Evolutionary conservation across 2,888 invertebrate species (phyloP).

Genomic region (Brassicogethes aeneus): DNA sequence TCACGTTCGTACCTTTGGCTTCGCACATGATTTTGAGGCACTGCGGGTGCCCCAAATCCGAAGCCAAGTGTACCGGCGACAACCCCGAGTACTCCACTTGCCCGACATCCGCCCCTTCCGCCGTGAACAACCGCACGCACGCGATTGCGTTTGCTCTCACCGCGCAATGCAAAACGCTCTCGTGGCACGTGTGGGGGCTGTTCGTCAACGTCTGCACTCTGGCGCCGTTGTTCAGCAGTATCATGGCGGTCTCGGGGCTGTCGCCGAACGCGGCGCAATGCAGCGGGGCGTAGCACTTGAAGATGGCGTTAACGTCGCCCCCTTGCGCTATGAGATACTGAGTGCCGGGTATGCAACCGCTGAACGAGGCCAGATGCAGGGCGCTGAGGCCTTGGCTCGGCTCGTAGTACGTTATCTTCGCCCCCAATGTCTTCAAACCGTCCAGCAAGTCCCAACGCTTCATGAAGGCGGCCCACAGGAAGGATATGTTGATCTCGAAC

Average conservation of each 20-base stretch:
- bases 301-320: constrained; percentile 58
- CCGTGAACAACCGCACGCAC: constrained; percentile 66
- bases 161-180: constrained; percentile 75
- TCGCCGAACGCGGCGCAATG: constrained; percentile 89
- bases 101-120: constrained; percentile 67
- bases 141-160: constrained; percentile 77
- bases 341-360: constrained; percentile 64
- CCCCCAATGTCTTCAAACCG: constrained; percentile 55
- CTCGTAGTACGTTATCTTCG: constrained; percentile 61
- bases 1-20: constrained; percentile 61
- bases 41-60: constrained; percentile 68
- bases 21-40: constrained; percentile 68
- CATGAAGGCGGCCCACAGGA: constrained; percentile 67
- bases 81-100: constrained; percentile 66
- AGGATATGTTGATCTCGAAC: constrained; percentile 60
- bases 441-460: constrained; percentile 59
- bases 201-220: constrained; percentile 57
- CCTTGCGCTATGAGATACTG: constrained; percentile 60
- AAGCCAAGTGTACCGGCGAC: constrained; percentile 72
- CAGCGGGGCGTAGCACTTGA: constrained; percentile 69
- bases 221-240: constrained; percentile 65
- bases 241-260: constrained; percentile 68
- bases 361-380: constrained; percentile 68
- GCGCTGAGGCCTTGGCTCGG: constrained; percentile 63
- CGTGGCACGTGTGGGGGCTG: constrained; percentile 53